These are phyloP conservation scores for Mystacornis crossleyi DNA, from an alignment of 2,113 vertebrate species.

Conservation along the genomic window DNA sequence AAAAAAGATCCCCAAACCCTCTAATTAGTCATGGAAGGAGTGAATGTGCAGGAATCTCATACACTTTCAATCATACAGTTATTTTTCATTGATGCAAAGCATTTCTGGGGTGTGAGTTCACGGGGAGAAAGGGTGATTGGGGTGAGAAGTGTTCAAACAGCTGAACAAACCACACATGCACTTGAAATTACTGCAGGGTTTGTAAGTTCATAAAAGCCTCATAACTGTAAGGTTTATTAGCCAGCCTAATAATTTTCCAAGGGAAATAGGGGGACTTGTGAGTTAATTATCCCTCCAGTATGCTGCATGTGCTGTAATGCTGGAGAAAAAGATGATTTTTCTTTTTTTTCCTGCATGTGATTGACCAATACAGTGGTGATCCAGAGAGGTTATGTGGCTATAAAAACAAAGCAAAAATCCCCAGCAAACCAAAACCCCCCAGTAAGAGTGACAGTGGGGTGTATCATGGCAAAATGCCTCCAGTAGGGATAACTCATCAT, in stretches of 20 bases:
- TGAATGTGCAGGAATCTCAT: not conserved
- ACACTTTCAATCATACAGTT: not conserved
- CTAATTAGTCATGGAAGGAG: not conserved
- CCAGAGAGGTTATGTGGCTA: not conserved
- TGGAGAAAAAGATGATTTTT: not conserved
- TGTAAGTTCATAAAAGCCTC: constrained; percentile 16
- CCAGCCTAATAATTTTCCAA: constrained; percentile 12
- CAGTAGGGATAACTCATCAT: not conserved
- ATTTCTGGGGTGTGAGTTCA: not conserved
- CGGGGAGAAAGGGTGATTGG: constrained; percentile 3
- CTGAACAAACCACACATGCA: not conserved
- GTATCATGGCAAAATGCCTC: not conserved
- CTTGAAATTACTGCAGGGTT: not conserved
- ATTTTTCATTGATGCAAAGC: not conserved
- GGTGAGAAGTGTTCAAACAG: constrained; percentile 4
- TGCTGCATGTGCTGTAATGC: not conserved
- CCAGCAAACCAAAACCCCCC: not conserved
- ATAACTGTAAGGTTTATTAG: constrained; percentile 30
- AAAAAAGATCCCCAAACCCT: not conserved
- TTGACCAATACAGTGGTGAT: not conserved
- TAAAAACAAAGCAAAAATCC: not conserved
- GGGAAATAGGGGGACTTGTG: not conserved
- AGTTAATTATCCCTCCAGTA: not conserved
- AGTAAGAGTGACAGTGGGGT: not conserved
- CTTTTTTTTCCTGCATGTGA: not conserved